phyloP scores from a whole-genome alignment of 2,888 invertebrate genomes.

The Pogonocherus hispidulus region DNA sequence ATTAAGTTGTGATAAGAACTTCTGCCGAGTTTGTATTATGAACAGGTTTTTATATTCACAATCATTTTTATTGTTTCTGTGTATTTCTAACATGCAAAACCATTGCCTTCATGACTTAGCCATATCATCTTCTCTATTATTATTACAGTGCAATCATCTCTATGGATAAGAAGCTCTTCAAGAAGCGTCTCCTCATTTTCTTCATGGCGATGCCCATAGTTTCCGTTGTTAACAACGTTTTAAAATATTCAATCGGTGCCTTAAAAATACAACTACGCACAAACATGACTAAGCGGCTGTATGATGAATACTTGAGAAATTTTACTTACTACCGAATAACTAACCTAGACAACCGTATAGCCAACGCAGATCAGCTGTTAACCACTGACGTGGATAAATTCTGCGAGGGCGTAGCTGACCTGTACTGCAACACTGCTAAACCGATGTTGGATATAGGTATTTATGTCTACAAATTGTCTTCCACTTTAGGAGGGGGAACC shows the following conservation, averaged over 20 bases:
- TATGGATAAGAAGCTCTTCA: conserved; percentile 85
- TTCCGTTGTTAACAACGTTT: conserved; percentile 91
- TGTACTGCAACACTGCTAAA: conserved; percentile 97
- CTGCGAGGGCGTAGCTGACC: conserved; percentile 93
- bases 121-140: too few relatives aligned
- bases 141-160: conserved; percentile 89
- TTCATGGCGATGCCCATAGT: conserved; percentile 91
- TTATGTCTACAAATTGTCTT: conserved; percentile 92
- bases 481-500: conserved; percentile 88
- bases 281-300: conserved; percentile 88
- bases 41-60: too few relatives aligned
- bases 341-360: conserved; percentile 94
- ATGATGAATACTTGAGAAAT: conserved; percentile 94
- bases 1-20: too few relatives aligned
- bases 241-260: conserved; percentile 96
- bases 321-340: conserved; percentile 98
- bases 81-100: too few relatives aligned
- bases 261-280: conserved; percentile 91
- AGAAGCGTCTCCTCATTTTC: conserved; percentile 81
- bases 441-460: conserved; percentile 95
- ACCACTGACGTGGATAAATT: conserved; percentile 98
- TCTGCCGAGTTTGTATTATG: too few relatives aligned
- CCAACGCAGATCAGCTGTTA: conserved; percentile 95
- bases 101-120: too few relatives aligned
- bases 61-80: too few relatives aligned